These are phyloP conservation scores for Zootoca vivipara DNA, from an alignment of 2,113 vertebrate species.

Conservation along the genomic window DNA sequence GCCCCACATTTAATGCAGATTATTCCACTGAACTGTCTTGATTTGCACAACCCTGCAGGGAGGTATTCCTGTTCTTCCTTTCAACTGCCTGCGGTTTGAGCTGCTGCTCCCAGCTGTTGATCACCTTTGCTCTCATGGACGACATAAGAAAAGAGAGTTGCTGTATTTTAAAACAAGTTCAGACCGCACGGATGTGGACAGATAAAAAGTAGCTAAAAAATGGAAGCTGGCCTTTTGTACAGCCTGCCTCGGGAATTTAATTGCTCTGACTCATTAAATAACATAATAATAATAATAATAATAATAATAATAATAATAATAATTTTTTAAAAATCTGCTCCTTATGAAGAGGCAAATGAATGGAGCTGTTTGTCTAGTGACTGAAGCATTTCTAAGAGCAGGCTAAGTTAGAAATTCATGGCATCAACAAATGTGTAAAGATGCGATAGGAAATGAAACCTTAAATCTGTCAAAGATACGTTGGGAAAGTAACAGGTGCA, in stretches of 20 bases:
- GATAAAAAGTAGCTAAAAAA: not conserved
- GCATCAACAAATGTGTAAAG: constrained; percentile 52
- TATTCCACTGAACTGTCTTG: not conserved
- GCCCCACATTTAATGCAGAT: constrained; percentile 9
- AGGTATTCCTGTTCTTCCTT: constrained; percentile 2
- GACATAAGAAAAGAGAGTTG: not conserved
- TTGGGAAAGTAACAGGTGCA: constrained; percentile 33
- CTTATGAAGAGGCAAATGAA: constrained; percentile 52
- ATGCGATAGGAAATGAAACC: constrained; percentile 51
- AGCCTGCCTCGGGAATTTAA: constrained; percentile 26
- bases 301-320: too few species aligned
- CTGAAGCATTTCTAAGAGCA: constrained; percentile 47
- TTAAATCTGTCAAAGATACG: constrained; percentile 54
- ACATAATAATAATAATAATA: not conserved
- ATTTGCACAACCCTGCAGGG: constrained; percentile 15
- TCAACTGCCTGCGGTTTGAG: not conserved
- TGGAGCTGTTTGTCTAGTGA: constrained; percentile 51
- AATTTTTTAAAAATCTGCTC: not conserved
- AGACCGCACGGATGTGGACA: not conserved
- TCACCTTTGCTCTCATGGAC: not conserved
- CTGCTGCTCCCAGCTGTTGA: not conserved
- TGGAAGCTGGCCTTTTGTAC: not conserved
- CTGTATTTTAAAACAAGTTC: not conserved
- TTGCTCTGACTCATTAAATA: constrained; percentile 1
- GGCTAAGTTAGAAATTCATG: constrained; percentile 52